Base-by-base conservation (phyloP, 2,797 vertebrate species). In the Lepus oiostolus region DNA sequence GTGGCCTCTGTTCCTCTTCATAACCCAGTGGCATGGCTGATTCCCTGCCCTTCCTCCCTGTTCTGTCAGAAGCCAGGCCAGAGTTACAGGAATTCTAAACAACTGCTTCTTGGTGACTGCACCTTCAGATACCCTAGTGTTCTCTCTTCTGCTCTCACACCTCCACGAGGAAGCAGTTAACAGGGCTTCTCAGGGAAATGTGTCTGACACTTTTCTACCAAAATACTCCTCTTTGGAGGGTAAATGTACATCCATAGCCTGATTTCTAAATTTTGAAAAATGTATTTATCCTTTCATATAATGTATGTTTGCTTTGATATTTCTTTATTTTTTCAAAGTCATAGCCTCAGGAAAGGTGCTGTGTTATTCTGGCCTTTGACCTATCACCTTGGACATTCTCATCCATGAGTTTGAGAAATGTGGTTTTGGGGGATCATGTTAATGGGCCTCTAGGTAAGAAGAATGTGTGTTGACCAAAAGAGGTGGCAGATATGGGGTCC, bases 211-310 rank as follows among this genome's bases (percentile, higher is more conserved):
- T 65, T 88, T 47, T 38, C 60, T 32, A 38, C 17, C 50, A 11
- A 63, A 47, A 21, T 13, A 52, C 24, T 77, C 30, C 58, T 67
- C 11, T 93, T 72, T 81, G 68, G 30, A 90, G 28, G 6, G 26
- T 77, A 22, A 75, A 60, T 67, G 28, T 76, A 30, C 74, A 32
- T 22, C 4, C 12, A 9, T 7, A 5, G 12, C 12, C 60, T 60
- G 71, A 2, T 82, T 90, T 88, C 28, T 88, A 80, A 80, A 84
- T 80, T 76, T 88, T 67, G 30, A 54, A 89, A 91, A 94, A 83
- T 42, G 5, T 11, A 54, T 47, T 76, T 67, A n/a, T 76, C 50
- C 1, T 85, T 75, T 87, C 11, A 32, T 47, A 38, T 7, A 38
- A 8, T 1, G 22, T 22, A 54, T 68, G 0, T 83, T 90, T 86